Evolutionary conservation across 2,797 vertebrate genomes (phyloP), one percentile per base, ranked within the genome.

Genomic region (Dipus sagitta): DNA sequence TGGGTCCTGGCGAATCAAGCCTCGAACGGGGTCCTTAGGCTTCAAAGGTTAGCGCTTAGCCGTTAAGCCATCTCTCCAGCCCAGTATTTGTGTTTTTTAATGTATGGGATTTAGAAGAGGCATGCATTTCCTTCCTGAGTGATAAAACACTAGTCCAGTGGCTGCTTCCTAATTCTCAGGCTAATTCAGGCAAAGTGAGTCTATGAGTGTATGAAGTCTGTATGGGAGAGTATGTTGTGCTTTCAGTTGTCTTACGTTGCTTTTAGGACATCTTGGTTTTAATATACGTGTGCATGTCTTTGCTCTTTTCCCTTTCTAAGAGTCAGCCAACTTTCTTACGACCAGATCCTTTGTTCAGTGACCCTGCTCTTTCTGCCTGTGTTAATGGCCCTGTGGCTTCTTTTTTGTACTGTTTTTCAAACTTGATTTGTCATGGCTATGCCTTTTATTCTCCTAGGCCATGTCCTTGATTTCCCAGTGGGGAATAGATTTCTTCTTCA

Each of bases 391-490:
- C 86, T 65, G 80, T 54, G 80, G 68, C 86, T 94, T 94, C 54
- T 94, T 94, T 82, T 91, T 84, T 89, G 96, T 88, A 85, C 88
- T 89, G n/a, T 82, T 93, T 72, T 90, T 60, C 90, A 95, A 88
- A 88, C 80, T 88, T 88, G 83, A 95, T 96, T 96, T 82, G 80
- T 71, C 54, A 82, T 52, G 74, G 89, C 70, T 47, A 1, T 68
- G 74, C 64, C 88, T 95, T 91, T 93, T 86, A 54, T 92, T 95
- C 88, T 93, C 24, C 64, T 75, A 82, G 80, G 85, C 80, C 75
- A 58, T 42, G 2, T 76, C 75, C 34, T 92, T 95, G 95, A 93
- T 96, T 97, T 95, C 83, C 94, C 94, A 95, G 79, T 82, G 65
- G 83, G 80, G 72, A 88, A 94, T 78, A 83, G 32, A 75, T 71